Conservation (phyloP, 2,113 vertebrate species). For the Ammospiza nelsoni region DNA sequence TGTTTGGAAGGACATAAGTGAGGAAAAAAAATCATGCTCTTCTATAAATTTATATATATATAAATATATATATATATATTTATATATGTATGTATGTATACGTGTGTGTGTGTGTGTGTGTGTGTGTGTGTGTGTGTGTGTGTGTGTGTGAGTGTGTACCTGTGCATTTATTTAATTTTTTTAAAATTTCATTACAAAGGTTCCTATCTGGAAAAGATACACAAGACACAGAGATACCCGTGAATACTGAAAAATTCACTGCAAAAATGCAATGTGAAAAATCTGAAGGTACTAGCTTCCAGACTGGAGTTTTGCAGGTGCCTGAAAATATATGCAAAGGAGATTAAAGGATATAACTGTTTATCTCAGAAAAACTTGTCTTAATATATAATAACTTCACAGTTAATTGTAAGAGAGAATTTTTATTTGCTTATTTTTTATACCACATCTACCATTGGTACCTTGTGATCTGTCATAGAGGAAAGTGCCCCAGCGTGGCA, state of each 20-base stretch:
- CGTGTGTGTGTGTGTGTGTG: too few relatives aligned
- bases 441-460: background rate
- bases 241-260: background rate
- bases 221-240: background rate
- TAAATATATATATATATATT: background rate
- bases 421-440: background rate
- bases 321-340: background rate
- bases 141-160: rapidly evolving
- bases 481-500: background rate
- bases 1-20: background rate
- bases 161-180: background rate
- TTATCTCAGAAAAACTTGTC: background rate
- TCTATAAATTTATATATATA: background rate
- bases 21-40: background rate
- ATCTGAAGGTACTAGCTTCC: background rate
- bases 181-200: background rate
- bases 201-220: background rate
- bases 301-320: background rate
- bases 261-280: background rate
- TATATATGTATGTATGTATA: background rate
- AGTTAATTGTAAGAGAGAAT: background rate
- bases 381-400: background rate
- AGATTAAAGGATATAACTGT: background rate
- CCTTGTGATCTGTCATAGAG: background rate
- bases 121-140: too few relatives aligned